Evolutionary conservation across 2,113 vertebrate genomes (phyloP), one percentile per base, ranked within the genome.

Genomic region (Neodontobutis hainanensis): DNA sequence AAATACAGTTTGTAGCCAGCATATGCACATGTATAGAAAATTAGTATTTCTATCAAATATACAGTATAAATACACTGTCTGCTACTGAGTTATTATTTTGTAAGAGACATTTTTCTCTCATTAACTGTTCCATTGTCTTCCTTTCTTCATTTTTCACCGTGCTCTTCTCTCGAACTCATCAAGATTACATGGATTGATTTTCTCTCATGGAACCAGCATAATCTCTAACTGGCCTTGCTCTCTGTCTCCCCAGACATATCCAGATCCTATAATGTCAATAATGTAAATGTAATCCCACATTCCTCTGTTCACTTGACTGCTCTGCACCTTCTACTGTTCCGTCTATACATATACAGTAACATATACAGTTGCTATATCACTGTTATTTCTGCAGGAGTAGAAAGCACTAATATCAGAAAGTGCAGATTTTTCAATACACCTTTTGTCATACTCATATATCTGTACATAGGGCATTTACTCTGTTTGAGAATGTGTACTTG

Each of bases 231-330:
- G 70, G 69, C 45, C 63, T 43, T 47, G 45, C 49, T 71, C 64
- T 67, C 71, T 5, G 58, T 72, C 75, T 67, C 69, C 71, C 65
- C 43, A 52, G 75, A 85, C 76, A 47, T 42, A 50, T 61, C 51
- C 60, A 53, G 59, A 44, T 73, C 68, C 74, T 51, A 42, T 68
- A 58, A 63, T 64, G 76, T 89, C 87, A 87, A 86, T 88, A 86
- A 91, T 83, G 85, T 75, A 79, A 87, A 90, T 88, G 81, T 80
- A 84, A 89, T 86, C 73, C 63, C 74, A 73, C 60, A 44, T 77
- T 65, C 34, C 64, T 19, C 36, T 49, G 27, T 19, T 64, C 15
- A 16, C 5, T 40, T 40, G 38, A 6, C 38, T 40, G 2, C 4
- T 40, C 38, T 8, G 5, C 38, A 40, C 12, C 10, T 46, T 11